Evolutionary conservation across 2,797 vertebrate species (phyloP), one percentile per base, ranked within the genome.

Genomic region (Geotria australis): DNA sequence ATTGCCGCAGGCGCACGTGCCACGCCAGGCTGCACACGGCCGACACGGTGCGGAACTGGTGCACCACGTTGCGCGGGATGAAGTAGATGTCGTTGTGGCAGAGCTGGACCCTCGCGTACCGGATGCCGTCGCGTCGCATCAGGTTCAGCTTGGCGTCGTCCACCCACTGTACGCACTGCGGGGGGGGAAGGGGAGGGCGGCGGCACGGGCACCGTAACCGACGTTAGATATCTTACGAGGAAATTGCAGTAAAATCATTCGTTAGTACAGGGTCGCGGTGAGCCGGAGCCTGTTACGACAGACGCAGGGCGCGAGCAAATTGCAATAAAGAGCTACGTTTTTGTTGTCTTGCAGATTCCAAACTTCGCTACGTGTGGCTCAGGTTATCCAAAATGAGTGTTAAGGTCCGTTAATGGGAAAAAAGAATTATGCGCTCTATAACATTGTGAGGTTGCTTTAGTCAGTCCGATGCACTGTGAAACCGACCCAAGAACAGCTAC

Each of bases 101-200:
- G 60, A 98, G 76, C 71, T 89, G 85, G 61, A 82, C 72, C 1
- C 77, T 79, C 56, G 79, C 74, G 55, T 98, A 96, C 62, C 80
- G 85, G 72, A 98, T 81, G 58, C 86, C 89, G 68, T 98, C 86
- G 60, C 89, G 75, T 63, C 89, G 73, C 72, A 96, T 77, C 77
- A 93, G 89, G 78, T 98, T 98, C 63, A 98, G 78, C 70, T 98
- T 98, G 58, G 88, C 88, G 61, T 98, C 86, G 46, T 96, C 89
- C 66, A 98, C 82, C 89, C 89, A 98, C 64, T 98, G 86, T 64
- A 95, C 88, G 63, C 88, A 98, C 89, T 89, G 63, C 58, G 63
- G 63, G 62, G 63, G 63, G 65, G 63, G 68, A 67, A 65, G 7
- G 47, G 12, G 9, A 47, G 59, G 8, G 45, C 73, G 75, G 74